Conservation (phyloP, 2,888 invertebrate genomes). For the Blastobasis adustella region DNA sequence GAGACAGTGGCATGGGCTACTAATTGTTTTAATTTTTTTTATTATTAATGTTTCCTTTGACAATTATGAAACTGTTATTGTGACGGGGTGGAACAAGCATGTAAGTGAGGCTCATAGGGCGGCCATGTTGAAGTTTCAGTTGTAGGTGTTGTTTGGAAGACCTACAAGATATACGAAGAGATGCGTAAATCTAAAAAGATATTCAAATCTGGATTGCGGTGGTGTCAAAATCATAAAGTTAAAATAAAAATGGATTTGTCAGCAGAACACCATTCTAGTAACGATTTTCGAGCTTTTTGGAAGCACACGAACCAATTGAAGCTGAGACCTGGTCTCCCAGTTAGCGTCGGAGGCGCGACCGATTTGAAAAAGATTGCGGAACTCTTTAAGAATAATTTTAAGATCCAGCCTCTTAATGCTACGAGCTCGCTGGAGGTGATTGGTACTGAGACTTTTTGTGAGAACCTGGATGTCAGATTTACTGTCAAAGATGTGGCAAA, state of each 20-base stretch:
- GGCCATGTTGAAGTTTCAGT: neutral
- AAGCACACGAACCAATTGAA: slow-evolving; percentile 8
- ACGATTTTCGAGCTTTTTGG: slow-evolving; percentile 8
- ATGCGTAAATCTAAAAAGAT: slow-evolving; percentile 6
- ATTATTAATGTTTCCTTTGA: no score
- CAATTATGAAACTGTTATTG: no score
- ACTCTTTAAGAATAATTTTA: no score
- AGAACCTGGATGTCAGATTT: no score
- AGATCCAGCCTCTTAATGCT: no score
- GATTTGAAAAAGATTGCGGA: no score
- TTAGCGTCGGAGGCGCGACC: neutral
- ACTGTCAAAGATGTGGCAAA: no score
- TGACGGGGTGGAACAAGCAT: neutral
- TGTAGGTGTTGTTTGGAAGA: neutral
- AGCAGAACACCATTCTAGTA: slow-evolving; percentile 2
- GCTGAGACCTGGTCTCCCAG: neutral
- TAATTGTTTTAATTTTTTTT: no score
- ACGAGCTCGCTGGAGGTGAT: no score
- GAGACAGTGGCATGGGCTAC: no score
- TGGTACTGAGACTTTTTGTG: no score
- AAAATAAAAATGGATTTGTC: slow-evolving; percentile 9
- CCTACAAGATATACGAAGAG: slow-evolving; percentile 1
- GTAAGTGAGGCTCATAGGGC: neutral
- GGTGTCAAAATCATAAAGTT: slow-evolving; percentile 9
- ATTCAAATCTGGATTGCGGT: slow-evolving; percentile 11